phyloP scores from a whole-genome alignment of 1,140 invertebrate genomes.

The Metopolophium dirhodum region DNA sequence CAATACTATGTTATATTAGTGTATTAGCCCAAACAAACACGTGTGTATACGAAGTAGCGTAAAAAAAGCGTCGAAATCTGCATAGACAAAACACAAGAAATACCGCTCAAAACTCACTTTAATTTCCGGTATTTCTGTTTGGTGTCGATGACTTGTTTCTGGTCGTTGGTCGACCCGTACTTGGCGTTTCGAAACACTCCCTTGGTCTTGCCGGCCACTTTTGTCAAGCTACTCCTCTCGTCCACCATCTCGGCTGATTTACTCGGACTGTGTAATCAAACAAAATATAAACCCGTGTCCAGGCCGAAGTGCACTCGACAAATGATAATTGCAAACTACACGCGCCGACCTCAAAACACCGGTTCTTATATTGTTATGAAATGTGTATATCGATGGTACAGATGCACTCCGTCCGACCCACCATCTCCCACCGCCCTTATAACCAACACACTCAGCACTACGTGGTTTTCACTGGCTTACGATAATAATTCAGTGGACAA shows the following conservation, averaged over 20 bases:
- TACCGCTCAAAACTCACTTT: constrained; percentile 8
- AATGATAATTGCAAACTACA: background rate
- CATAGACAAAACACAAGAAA: background rate
- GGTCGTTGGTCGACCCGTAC: constrained; percentile 12
- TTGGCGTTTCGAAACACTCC: background rate
- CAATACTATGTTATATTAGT: background rate
- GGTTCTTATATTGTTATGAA: constrained; percentile 38
- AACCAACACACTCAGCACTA: background rate
- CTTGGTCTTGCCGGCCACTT: background rate
- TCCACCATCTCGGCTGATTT: background rate
- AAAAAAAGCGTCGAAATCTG: background rate
- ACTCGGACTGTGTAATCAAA: background rate
- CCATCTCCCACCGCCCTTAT: constrained; percentile 2
- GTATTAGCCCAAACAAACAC: background rate
- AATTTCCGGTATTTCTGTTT: constrained; percentile 45
- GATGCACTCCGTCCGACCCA: background rate
- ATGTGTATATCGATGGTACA: background rate
- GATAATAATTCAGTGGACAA: background rate
- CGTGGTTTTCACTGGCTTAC: background rate
- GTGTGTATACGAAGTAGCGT: background rate
- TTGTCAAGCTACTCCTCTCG: constrained; percentile 34
- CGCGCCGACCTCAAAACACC: constrained; percentile 38
- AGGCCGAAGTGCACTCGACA: background rate
- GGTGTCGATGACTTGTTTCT: background rate
- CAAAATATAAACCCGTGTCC: background rate